Conservation (phyloP, 2,113 vertebrate genomes). For the Centropus unirufus region DNA sequence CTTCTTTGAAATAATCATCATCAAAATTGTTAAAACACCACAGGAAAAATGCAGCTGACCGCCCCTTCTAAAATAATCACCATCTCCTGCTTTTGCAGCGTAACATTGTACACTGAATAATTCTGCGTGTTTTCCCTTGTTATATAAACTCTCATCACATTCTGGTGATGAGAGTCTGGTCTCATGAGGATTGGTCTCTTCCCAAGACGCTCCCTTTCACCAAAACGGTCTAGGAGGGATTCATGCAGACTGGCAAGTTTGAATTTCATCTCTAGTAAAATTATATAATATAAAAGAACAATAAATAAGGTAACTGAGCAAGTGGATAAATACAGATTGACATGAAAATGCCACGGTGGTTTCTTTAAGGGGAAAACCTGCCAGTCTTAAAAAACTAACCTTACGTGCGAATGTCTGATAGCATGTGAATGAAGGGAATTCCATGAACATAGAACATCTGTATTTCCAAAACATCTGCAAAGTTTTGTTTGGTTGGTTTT, state of each 20-base stretch:
- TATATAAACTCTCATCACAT: background rate
- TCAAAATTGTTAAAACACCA: background rate
- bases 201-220: background rate
- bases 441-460: rapidly evolving
- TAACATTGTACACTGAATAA: rapidly evolving
- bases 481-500: no score
- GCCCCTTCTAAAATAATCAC: background rate
- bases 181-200: background rate
- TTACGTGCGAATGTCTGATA: rapidly evolving
- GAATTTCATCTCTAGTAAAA: background rate
- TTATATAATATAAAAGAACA: background rate
- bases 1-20: background rate
- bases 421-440: background rate
- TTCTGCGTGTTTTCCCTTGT: background rate
- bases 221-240: background rate
- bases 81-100: background rate
- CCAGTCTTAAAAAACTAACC: background rate
- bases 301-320: background rate
- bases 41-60: background rate
- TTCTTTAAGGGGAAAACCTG: background rate
- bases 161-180: no score
- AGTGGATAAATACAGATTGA: background rate
- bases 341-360: background rate
- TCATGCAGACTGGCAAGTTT: background rate
- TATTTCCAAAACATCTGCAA: background rate